phyloP scores from a whole-genome alignment of 2,113 vertebrate species.

The Galbula dea region DNA sequence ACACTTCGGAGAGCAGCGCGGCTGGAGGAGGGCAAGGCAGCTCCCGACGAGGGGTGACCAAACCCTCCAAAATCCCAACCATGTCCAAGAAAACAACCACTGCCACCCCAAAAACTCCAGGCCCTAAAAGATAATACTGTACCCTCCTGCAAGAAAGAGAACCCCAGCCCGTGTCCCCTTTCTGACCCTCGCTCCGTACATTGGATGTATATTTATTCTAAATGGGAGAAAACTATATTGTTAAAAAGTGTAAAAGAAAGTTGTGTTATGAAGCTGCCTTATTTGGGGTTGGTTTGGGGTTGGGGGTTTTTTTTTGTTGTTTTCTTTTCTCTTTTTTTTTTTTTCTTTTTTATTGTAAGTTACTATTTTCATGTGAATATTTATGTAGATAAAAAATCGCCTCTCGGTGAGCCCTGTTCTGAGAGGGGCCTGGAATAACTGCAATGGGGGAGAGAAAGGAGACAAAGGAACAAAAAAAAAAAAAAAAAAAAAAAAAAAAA shows the following conservation, averaged over 20 bases:
- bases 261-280: slow-evolving; percentile 93
- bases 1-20: slow-evolving; percentile 90
- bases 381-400: slow-evolving; percentile 83
- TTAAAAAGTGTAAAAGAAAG: slow-evolving; percentile 84
- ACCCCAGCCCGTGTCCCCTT: slow-evolving; percentile 31
- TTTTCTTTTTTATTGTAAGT: slow-evolving; percentile 88
- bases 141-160: background rate
- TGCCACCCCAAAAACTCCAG: slow-evolving; percentile 84
- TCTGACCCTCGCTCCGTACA: slow-evolving; percentile 71
- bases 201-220: slow-evolving; percentile 84
- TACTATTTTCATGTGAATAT: slow-evolving; percentile 92
- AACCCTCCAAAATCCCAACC: slow-evolving; percentile 96
- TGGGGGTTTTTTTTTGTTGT: slow-evolving; percentile 13
- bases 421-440: slow-evolving; percentile 50
- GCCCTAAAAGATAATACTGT: slow-evolving; percentile 83
- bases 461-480: background rate
- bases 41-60: slow-evolving; percentile 76
- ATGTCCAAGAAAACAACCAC: slow-evolving; percentile 90
- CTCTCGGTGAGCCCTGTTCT: slow-evolving; percentile 68
- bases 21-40: slow-evolving; percentile 75
- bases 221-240: slow-evolving; percentile 81
- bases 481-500: background rate
- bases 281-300: slow-evolving; percentile 69
- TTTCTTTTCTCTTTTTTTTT: slow-evolving; percentile 71
- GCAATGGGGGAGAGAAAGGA: background rate